Conservation (phyloP, 2,113 vertebrate genomes). For the Aramus guarauna region DNA sequence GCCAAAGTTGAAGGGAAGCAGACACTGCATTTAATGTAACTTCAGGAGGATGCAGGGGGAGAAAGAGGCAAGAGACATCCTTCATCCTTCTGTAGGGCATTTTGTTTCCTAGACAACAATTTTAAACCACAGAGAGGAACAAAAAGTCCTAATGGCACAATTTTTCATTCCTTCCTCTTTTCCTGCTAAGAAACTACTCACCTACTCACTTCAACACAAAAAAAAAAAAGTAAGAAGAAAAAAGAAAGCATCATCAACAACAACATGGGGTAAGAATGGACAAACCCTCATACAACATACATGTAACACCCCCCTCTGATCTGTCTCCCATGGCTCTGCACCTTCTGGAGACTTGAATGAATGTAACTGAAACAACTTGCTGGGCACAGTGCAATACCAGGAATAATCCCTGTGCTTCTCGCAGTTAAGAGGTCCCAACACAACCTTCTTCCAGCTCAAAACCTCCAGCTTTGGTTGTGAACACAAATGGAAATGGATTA, state of each 20-base stretch:
- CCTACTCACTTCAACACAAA: neutral
- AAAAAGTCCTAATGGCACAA: constrained; percentile 27
- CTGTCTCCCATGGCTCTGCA: neutral
- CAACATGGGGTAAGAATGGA: neutral
- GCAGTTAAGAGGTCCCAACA: neutral
- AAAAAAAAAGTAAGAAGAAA: neutral
- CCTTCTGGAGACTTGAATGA: neutral
- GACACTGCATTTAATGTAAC: neutral
- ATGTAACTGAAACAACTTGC: neutral
- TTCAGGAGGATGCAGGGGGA: neutral
- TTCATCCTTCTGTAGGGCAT: constrained; percentile 37
- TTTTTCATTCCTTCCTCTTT: neutral
- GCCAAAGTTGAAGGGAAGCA: neutral
- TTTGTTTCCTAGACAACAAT: constrained; percentile 69
- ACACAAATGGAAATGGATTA: neutral
- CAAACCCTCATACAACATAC: neutral
- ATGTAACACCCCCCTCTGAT: neutral
- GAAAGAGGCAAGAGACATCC: neutral
- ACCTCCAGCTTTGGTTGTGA: neutral
- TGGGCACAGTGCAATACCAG: neutral
- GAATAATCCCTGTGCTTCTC: neutral
- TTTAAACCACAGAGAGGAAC: constrained; percentile 17
- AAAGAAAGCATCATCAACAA: neutral
- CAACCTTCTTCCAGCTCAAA: neutral
- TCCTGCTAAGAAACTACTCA: neutral